These are phyloP conservation scores for Drosophila basisetae DNA, from an alignment of 2,888 invertebrate genomes.

Conservation along the genomic window DNA sequence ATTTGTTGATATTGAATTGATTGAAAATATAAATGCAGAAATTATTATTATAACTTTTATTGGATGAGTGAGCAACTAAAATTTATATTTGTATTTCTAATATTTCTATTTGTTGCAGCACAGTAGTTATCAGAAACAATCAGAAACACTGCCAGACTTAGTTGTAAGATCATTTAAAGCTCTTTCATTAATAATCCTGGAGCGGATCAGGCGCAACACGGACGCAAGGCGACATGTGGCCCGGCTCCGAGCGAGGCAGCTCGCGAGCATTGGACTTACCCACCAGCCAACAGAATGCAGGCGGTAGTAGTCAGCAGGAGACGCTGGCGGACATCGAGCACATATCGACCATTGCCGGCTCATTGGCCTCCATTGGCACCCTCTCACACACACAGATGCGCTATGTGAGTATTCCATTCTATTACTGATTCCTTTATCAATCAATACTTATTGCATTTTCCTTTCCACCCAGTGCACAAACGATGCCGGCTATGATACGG, in stretches of 20 bases:
- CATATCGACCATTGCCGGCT: conserved; percentile 91
- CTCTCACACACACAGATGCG: conserved; percentile 86
- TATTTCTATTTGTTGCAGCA: neutral
- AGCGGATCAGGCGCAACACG: conserved; percentile 39
- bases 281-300: conserved; percentile 77
- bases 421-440: neutral
- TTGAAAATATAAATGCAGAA: neutral
- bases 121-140: neutral
- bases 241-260: conserved; percentile 83
- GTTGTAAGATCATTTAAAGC: neutral
- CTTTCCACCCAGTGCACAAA: conserved; percentile 80
- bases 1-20: neutral
- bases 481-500: conserved; percentile 90
- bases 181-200: conserved; percentile 47
- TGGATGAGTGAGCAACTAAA: neutral
- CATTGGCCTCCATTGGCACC: conserved; percentile 88
- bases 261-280: conserved; percentile 82
- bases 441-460: neutral
- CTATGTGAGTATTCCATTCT: conserved; percentile 66
- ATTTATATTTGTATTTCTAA: neutral
- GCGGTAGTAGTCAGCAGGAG: conserved; percentile 86
- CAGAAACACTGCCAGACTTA: conserved; percentile 17
- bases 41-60: too few relatives aligned
- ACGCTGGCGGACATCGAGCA: conserved; percentile 88
- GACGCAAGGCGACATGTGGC: conserved; percentile 61